A percentile compares a stretch with the other conserved stretches of the same genome.
Conservation (phyloP, 2,113 vertebrate species). For the Anhinga rufa region DNA sequence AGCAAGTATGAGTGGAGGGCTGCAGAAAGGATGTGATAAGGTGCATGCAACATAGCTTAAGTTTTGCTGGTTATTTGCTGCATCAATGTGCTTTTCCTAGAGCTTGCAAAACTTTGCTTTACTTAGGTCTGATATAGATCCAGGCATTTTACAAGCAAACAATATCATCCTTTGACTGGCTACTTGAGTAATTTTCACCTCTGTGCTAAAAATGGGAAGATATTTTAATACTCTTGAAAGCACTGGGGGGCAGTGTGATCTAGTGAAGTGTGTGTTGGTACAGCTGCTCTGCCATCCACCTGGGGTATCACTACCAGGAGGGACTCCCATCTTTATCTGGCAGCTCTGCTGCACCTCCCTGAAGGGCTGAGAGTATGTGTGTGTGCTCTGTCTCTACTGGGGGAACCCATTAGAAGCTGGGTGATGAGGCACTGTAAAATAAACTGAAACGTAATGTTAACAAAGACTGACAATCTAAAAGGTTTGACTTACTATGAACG, state of each 20-base stretch:
- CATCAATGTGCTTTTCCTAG: not conserved
- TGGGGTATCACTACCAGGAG: not conserved
- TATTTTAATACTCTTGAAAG: not conserved
- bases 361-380: not conserved
- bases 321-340: not conserved
- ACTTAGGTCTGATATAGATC: not conserved
- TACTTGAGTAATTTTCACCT: not conserved
- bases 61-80: not conserved
- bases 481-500: not conserved
- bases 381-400: not conserved
- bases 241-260: constrained; percentile 7
- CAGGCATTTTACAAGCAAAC: not conserved
- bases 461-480: not conserved
- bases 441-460: not conserved
- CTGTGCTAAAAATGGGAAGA: not conserved
- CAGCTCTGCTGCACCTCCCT: not conserved
- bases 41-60: not conserved
- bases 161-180: not conserved
- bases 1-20: not conserved
- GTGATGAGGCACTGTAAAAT: not conserved
- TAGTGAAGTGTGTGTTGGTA: not conserved
- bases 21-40: not conserved
- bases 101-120: not conserved
- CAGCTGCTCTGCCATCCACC: not conserved
- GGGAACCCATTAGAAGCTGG: not conserved